Evolutionary conservation across 2,797 vertebrate species (phyloP).

Genomic region (Peromyscus nudipes): DNA sequence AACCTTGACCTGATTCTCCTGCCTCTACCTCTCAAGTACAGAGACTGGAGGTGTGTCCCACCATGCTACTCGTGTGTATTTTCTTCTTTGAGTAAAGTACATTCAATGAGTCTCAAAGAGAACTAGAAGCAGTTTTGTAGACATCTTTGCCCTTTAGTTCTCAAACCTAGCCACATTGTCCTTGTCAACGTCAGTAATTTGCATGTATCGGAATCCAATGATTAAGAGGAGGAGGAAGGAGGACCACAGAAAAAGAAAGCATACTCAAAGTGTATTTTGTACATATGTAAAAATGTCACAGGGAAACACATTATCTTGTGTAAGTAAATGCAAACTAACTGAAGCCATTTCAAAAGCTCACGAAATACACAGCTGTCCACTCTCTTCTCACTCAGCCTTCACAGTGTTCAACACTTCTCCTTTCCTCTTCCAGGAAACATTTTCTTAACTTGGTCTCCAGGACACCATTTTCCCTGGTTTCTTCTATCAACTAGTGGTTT

Average conservation of each 20-base stretch:
- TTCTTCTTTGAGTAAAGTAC: constrained; percentile 26
- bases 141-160: neutral
- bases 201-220: neutral
- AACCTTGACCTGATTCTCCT: neutral
- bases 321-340: neutral
- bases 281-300: neutral
- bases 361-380: neutral
- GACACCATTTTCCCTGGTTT: neutral
- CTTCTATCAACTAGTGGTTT: neutral
- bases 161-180: neutral
- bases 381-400: neutral
- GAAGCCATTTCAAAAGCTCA: neutral
- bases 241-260: neutral
- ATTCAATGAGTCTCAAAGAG: neutral
- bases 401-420: neutral
- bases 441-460: neutral
- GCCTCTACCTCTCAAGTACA: too few species aligned
- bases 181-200: neutral
- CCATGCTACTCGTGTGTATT: neutral
- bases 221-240: neutral
- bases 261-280: neutral
- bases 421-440: neutral
- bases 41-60: neutral
- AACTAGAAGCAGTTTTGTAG: neutral
- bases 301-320: neutral